These are phyloP conservation scores for Scomber colias DNA, from an alignment of 2,113 vertebrate genomes.

Conservation along the genomic window DNA sequence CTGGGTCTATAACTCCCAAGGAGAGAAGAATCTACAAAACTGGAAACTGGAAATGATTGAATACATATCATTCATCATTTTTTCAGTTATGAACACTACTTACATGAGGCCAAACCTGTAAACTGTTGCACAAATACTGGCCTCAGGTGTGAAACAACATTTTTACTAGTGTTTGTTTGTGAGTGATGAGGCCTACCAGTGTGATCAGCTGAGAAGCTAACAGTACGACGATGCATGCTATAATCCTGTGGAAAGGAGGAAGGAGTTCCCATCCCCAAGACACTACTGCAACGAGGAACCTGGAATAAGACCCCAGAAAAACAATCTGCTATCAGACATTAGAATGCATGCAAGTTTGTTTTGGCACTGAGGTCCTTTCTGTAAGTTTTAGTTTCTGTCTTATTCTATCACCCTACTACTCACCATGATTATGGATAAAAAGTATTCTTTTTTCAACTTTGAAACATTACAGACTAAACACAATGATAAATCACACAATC, in stretches of 20 bases:
- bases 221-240: slow-evolving; percentile 28
- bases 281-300: slow-evolving; percentile 67
- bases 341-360: neutral
- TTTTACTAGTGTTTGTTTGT: neutral
- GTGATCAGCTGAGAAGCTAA: slow-evolving; percentile 48
- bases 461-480: neutral
- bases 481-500: slow-evolving; percentile 9
- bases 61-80: neutral
- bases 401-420: no score
- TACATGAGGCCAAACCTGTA: no score
- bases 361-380: no score
- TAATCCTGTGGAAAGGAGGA: slow-evolving; percentile 38
- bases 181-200: slow-evolving; percentile 49
- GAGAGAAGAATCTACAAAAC: slow-evolving; percentile 84
- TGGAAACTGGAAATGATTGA: neutral
- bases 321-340: neutral
- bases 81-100: neutral
- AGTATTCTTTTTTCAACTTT: neutral
- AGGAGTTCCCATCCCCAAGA: slow-evolving; percentile 58
- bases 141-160: no score
- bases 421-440: no score
- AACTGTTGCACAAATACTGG: neutral
- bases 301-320: slow-evolving; percentile 39
- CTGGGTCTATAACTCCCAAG: slow-evolving; percentile 85
- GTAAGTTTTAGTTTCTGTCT: no score